Conservation (phyloP, 1,140 invertebrate genomes). For the Orussus abietinus region DNA sequence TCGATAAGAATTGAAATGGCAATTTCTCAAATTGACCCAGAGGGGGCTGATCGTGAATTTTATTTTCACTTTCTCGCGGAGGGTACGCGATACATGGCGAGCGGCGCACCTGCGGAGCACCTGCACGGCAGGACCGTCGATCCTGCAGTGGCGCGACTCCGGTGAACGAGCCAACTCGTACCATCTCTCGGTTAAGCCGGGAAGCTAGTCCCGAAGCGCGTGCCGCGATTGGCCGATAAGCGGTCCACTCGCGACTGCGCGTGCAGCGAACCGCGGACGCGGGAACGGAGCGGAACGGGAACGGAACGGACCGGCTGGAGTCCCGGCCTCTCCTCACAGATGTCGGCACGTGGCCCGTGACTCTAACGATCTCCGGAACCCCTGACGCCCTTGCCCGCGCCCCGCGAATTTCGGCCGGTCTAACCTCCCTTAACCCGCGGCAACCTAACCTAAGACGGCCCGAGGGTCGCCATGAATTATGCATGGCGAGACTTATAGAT, state of each 20-base stretch:
- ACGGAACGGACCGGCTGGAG: conserved; percentile 11
- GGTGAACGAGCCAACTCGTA: conserved; percentile 17
- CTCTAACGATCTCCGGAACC: conserved; percentile 1
- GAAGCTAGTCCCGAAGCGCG: conserved; percentile 33
- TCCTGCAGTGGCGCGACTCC: too few species aligned
- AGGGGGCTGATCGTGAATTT: too few species aligned
- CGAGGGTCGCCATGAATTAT: too few species aligned
- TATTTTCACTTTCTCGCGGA: too few species aligned
- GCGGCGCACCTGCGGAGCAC: too few species aligned
- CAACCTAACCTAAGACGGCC: conserved; percentile 1
- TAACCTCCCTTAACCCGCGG: conserved; percentile 7
- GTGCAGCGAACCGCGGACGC: conserved; percentile 23
- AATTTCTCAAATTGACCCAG: too few species aligned
- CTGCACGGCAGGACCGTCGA: too few species aligned
- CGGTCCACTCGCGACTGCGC: conserved; percentile 18
- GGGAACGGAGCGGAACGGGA: conserved; percentile 2
- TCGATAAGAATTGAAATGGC: too few species aligned
- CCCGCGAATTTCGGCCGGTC: background rate
- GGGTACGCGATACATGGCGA: too few species aligned
- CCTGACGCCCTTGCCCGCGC: background rate
- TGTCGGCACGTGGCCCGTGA: conserved; percentile 41
- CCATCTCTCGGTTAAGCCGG: conserved; percentile 44
- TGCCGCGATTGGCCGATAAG: conserved; percentile 43
- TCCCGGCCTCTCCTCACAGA: conserved; percentile 45
- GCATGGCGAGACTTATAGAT: too few species aligned